Evolutionary conservation across 2,888 invertebrate species (phyloP).

Genomic region (Coronaproctus castanopsis): DNA sequence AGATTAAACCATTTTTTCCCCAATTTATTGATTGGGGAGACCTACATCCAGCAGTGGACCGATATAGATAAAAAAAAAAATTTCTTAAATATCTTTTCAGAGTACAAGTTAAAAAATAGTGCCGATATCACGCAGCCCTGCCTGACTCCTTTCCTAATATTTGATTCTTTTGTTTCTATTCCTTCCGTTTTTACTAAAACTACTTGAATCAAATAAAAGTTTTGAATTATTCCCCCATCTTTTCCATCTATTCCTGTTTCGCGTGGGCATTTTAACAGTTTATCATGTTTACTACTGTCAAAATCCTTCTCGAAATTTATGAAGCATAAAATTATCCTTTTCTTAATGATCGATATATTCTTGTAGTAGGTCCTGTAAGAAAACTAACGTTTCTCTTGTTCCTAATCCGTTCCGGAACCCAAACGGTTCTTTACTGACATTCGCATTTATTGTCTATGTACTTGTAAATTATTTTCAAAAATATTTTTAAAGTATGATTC

Average conservation of each 20-base stretch:
- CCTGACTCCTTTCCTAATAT: neutral
- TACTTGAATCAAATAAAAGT: neutral
- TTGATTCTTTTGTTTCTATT: neutral
- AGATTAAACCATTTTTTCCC: too few species aligned
- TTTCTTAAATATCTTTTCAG: neutral
- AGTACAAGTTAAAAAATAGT: neutral
- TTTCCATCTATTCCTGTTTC: neutral
- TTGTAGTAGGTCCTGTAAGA: neutral
- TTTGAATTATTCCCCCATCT: neutral
- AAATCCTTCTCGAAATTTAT: neutral
- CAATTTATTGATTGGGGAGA: too few species aligned
- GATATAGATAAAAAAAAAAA: too few species aligned
- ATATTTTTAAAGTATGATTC: neutral
- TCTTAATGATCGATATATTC: neutral
- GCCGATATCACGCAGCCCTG: neutral
- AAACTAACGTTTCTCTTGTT: neutral
- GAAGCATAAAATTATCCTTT: neutral
- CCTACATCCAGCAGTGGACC: too few species aligned
- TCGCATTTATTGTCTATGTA: neutral
- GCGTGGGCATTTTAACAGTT: neutral
- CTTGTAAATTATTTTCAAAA: neutral
- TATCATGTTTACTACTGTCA: neutral
- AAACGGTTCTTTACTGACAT: neutral
- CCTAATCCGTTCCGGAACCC: neutral
- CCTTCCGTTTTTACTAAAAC: neutral